A percentile compares a stretch with the other conserved stretches of the same genome.
phyloP scores from a whole-genome alignment of 2,888 invertebrate species.

The Lapara coniferarum region DNA sequence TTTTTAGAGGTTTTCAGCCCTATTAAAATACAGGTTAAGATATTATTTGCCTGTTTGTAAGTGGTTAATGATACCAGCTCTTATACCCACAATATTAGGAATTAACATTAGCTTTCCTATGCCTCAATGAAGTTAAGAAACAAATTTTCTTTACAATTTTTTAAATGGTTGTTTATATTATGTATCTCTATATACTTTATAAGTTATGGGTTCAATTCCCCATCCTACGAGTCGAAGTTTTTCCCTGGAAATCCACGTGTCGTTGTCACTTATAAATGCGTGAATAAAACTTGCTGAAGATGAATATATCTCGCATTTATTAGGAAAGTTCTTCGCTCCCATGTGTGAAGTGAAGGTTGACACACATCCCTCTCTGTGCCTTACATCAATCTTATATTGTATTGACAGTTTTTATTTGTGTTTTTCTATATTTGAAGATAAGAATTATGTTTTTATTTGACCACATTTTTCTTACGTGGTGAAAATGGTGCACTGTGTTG shows the following conservation, averaged over 20 bases:
- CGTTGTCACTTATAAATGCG: conserved; percentile 12
- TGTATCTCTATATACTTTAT: background rate
- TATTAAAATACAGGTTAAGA: no score
- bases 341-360: conserved; percentile 14
- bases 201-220: background rate
- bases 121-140: no score
- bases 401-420: conserved; percentile 11
- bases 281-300: conserved; percentile 6
- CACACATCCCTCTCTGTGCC: conserved; percentile 17
- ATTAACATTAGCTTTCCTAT: no score
- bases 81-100: no score
- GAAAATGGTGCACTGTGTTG: no score
- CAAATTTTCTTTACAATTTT: no score
- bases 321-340: conserved; percentile 19
- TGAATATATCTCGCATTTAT: conserved; percentile 23
- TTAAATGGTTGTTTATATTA: background rate
- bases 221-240: background rate
- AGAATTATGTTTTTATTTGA: no score
- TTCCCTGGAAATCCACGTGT: background rate
- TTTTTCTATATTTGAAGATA: background rate
- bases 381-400: conserved; percentile 26
- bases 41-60: no score
- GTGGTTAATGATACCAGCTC: no score
- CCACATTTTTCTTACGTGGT: no score
- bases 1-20: no score